phyloP scores from a whole-genome alignment of 1,140 invertebrate genomes.

The Belonocnema kinseyi region DNA sequence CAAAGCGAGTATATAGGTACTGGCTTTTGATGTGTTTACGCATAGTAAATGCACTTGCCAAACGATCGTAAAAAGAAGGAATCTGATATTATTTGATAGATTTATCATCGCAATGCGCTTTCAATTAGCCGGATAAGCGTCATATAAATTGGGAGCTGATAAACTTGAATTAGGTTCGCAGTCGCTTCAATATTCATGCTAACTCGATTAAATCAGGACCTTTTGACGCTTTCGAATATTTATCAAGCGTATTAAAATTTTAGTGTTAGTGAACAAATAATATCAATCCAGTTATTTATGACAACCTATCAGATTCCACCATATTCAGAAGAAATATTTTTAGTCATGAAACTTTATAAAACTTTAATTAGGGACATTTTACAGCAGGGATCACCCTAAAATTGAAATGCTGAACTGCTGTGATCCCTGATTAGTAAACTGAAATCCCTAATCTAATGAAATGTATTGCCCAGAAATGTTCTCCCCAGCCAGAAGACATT shows the following conservation, averaged over 20 bases:
- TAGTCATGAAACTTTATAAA: no score
- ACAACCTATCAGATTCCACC: no score
- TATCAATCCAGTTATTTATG: neutral
- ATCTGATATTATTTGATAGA: neutral
- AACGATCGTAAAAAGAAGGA: neutral
- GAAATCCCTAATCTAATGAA: no score
- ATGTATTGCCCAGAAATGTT: no score
- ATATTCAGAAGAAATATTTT: no score
- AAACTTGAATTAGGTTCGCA: constrained; percentile 17
- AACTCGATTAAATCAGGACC: constrained; percentile 10
- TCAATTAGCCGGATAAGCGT: constrained; percentile 4
- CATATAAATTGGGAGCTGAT: neutral
- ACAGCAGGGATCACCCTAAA: no score
- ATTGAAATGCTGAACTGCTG: no score
- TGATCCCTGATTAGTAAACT: no score
- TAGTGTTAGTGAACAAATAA: neutral
- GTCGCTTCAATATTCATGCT: constrained; percentile 1
- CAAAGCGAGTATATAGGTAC: neutral
- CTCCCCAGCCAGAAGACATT: no score
- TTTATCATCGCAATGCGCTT: constrained; percentile 14
- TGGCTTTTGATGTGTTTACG: constrained; percentile 28
- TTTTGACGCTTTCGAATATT: constrained; percentile 3
- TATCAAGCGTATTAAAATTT: constrained; percentile 3
- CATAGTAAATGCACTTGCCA: neutral
- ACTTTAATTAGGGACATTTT: no score